Evolutionary conservation across 2,113 vertebrate genomes (phyloP), one percentile per base, ranked within the genome.

Genomic region (Chaenogobius annularis): DNA sequence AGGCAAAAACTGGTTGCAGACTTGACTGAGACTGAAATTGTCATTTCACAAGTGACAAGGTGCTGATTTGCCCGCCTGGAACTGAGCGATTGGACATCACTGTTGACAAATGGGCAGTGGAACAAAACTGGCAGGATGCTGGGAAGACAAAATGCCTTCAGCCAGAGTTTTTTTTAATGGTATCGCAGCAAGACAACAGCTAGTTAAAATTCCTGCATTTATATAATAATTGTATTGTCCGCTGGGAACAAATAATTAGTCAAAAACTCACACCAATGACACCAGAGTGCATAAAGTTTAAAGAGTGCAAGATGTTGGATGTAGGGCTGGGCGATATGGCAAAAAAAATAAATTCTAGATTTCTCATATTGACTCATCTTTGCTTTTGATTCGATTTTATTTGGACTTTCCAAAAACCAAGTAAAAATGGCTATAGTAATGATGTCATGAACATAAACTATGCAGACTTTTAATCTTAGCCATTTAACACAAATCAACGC

Each of bases 11-110:
- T 64, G 83, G 87, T 72, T 63, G 80, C 74, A 77, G 85, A 85
- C 90, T 90, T 89, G 91, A 91, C 91, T 91, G 86, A 83, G 88
- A 90, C 89, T 92, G 86, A 89, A 91, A 93, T 89, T 93, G 90
- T 93, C 90, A 92, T 92, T 92, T 92, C 72, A 63, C 83, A 91
- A 93, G 90, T 93, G 93, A 93, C 93, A 91, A 91, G 92, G 90
- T 89, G 90, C 88, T 92, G 78, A 95, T 93, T 93, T 92, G 89
- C 84, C 92, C 85, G 50, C 0, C 92, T 87, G 91, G 90, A 93
- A 93, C 90, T 94, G 94, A 95, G 92, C 92, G 94, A 96, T 92
- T 91, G 94, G 94, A 92, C 87, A 86, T 94, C 93, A 94, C 92
- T 92, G 87, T 92, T 94, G 92, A 96, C 94, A 95, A 95, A 96